Percentiles rank a stretch among this genome's conserved stretches.
Conservation (phyloP, 2,888 invertebrate species). For the Agrypnus murinus region DNA sequence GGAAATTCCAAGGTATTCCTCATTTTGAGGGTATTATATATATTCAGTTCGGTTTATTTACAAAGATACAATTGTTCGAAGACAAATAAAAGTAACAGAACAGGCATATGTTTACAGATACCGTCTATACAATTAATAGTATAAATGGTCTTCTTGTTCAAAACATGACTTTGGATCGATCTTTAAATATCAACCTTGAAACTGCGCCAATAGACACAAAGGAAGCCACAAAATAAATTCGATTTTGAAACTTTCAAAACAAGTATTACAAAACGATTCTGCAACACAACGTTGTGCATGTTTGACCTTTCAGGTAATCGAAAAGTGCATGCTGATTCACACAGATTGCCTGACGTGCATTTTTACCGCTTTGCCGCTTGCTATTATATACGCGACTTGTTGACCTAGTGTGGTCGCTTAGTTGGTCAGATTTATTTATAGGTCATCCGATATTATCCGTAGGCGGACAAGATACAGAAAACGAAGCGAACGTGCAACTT, state of each 20-base stretch:
- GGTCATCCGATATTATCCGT: conserved; percentile 40
- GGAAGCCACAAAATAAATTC: conserved; percentile 9
- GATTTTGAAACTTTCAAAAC: neutral
- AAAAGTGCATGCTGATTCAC: conserved; percentile 29
- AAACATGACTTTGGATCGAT: neutral
- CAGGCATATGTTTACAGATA: no score
- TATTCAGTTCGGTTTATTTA: no score
- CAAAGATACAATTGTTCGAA: no score
- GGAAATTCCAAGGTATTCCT: no score
- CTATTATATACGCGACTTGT: conserved; percentile 30
- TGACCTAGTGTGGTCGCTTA: conserved; percentile 36
- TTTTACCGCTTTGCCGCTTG: conserved; percentile 24
- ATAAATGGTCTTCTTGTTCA: neutral
- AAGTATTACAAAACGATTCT: neutral
- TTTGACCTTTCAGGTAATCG: conserved; percentile 8
- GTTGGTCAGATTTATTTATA: conserved; percentile 41
- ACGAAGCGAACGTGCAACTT: conserved; percentile 21
- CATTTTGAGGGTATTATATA: no score
- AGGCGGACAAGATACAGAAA: conserved; percentile 38
- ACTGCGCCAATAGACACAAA: neutral
- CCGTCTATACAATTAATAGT: no score
- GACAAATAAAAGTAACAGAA: no score
- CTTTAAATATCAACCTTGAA: neutral
- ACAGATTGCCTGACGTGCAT: conserved; percentile 17
- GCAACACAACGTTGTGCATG: neutral